phyloP scores from a whole-genome alignment of 2,113 vertebrate species.

The Rhodinocichla rosea region DNA sequence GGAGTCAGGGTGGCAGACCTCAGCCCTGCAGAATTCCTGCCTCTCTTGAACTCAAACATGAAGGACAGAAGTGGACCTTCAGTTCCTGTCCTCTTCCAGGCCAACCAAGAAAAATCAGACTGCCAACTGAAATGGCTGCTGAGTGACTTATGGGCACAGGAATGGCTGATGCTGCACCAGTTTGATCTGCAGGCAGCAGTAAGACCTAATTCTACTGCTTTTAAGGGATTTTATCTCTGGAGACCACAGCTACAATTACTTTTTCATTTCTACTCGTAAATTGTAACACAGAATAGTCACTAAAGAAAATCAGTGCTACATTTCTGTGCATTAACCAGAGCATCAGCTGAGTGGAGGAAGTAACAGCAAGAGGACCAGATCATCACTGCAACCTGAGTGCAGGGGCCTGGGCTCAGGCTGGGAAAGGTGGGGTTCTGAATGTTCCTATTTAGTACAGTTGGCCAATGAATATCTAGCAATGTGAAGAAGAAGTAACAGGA shows the following conservation, averaged over 20 bases:
- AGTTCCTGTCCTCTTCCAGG: neutral
- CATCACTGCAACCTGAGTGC: neutral
- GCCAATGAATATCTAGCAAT: neutral
- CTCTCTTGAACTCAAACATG: neutral
- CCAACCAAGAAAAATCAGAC: neutral
- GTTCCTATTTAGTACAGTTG: neutral
- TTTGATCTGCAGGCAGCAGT: neutral
- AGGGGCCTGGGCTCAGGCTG: neutral
- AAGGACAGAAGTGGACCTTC: neutral
- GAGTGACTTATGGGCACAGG: neutral
- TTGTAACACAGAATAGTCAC: neutral
- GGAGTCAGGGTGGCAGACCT: neutral
- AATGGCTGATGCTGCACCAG: slow-evolving; percentile 7
- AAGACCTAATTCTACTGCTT: slow-evolving; percentile 3
- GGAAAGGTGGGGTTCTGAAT: neutral
- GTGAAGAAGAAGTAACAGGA: neutral
- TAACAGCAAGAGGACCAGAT: neutral
- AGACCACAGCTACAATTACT: neutral
- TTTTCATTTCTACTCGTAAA: neutral
- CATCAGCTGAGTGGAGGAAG: neutral
- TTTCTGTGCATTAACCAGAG: neutral
- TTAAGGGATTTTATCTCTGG: neutral
- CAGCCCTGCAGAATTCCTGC: neutral
- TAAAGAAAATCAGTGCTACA: neutral
- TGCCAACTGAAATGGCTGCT: neutral